These are phyloP conservation scores for Podilymbus podiceps DNA, from an alignment of 2,113 vertebrate genomes.

Conservation along the genomic window DNA sequence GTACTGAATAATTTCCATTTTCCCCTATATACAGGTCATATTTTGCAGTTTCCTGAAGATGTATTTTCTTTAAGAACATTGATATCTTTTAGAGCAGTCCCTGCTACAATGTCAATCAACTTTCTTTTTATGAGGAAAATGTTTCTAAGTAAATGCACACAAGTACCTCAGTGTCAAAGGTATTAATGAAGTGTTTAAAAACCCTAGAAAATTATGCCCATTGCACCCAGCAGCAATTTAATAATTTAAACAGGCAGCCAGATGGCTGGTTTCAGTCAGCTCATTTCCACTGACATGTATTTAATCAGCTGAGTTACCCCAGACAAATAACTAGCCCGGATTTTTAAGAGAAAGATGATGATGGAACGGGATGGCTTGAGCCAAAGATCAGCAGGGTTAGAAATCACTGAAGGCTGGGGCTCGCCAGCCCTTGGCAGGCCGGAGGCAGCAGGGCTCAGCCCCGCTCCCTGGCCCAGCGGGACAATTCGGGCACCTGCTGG, in stretches of 20 bases:
- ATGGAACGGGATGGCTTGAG: rapidly evolving
- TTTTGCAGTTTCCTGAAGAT: neutral
- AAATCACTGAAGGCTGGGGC: neutral
- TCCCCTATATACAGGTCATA: neutral
- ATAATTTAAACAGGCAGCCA: neutral
- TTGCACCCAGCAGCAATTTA: neutral
- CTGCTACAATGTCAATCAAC: neutral
- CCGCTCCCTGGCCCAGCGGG: neutral
- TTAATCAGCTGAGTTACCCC: neutral
- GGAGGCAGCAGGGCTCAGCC: neutral
- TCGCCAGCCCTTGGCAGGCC: neutral
- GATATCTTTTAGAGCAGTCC: neutral
- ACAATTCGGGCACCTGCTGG: neutral
- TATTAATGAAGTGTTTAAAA: neutral
- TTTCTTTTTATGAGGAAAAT: neutral
- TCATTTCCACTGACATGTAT: neutral
- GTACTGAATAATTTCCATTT: neutral
- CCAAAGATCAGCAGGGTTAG: neutral
- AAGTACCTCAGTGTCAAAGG: neutral
- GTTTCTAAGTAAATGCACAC: neutral
- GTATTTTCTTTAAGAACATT: neutral
- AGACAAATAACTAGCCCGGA: neutral
- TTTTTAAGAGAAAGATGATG: neutral
- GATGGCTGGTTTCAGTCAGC: neutral
- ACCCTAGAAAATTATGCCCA: neutral